phyloP scores from a whole-genome alignment of 2,113 vertebrate species.

The Myotis davidii region DNA sequence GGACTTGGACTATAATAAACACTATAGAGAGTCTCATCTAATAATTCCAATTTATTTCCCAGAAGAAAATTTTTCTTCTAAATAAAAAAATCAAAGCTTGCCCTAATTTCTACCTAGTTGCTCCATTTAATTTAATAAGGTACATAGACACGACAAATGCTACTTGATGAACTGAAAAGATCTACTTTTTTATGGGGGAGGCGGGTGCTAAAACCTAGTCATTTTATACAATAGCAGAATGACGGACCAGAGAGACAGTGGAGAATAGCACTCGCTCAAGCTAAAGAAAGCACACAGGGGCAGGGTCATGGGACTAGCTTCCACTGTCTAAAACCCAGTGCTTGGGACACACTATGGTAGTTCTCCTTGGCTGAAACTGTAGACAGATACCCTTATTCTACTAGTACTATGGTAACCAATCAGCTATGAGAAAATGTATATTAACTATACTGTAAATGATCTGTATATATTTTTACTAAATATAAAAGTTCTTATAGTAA shows the following conservation, averaged over 20 bases:
- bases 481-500: slow-evolving; percentile 23
- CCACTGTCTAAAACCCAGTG: neutral
- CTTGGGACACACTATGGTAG: neutral
- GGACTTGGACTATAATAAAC: neutral
- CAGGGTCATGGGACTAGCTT: neutral
- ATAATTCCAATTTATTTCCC: slow-evolving; percentile 22
- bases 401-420: neutral
- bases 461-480: neutral
- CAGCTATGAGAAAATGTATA: neutral
- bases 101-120: slow-evolving; percentile 22
- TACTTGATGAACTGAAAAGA: neutral
- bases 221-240: neutral
- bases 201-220: neutral
- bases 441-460: neutral
- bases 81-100: slow-evolving; percentile 40
- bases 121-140: neutral
- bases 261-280: neutral
- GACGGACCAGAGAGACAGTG: neutral
- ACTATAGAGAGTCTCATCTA: neutral
- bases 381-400: neutral
- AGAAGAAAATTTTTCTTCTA: slow-evolving; percentile 38
- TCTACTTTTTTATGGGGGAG: neutral
- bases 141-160: neutral
- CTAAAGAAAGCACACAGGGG: neutral
- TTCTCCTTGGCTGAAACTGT: neutral